Evolutionary conservation across 2,888 invertebrate genomes (phyloP).

Genomic region (Meta bourneti): DNA sequence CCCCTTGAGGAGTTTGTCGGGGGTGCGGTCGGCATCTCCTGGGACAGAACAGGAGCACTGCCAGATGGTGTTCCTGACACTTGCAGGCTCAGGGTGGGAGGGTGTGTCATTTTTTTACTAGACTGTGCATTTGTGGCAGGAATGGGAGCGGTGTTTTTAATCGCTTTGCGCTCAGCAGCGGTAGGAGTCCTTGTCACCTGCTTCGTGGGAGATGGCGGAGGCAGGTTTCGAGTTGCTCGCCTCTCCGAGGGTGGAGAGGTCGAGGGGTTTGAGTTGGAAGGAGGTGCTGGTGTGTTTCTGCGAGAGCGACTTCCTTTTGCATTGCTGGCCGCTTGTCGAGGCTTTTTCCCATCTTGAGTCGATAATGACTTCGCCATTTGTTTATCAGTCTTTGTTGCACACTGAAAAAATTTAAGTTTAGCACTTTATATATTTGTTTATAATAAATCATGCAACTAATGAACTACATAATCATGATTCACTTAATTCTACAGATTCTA

Average conservation of each 20-base stretch:
- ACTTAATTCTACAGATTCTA: too few species aligned
- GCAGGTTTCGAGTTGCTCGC: conserved; percentile 44
- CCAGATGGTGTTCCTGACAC: conserved; percentile 14
- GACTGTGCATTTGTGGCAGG: conserved; percentile 59
- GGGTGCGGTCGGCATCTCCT: conserved; percentile 36
- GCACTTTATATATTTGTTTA: not conserved
- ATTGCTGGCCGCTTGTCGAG: conserved; percentile 54
- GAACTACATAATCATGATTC: too few species aligned
- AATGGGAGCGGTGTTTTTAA: conserved; percentile 55
- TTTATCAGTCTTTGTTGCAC: conserved; percentile 57
- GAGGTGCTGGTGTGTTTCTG: conserved; percentile 29
- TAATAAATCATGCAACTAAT: too few species aligned
- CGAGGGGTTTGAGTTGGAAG: conserved; percentile 44
- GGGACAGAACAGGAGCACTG: conserved; percentile 44
- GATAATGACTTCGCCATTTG: conserved; percentile 70
- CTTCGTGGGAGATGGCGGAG: conserved; percentile 26
- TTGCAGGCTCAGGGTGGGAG: conserved; percentile 40
- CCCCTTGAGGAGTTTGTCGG: conserved; percentile 10
- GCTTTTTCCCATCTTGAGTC: conserved; percentile 59
- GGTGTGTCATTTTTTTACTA: conserved; percentile 10
- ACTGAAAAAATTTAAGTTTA: conserved; percentile 41
- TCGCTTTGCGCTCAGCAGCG: conserved; percentile 66
- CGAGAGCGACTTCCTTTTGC: conserved; percentile 64
- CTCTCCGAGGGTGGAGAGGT: conserved; percentile 62
- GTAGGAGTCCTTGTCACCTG: conserved; percentile 39